Conservation (phyloP, 2,113 vertebrate species). For the Phalacrocorax pelagicus region DNA sequence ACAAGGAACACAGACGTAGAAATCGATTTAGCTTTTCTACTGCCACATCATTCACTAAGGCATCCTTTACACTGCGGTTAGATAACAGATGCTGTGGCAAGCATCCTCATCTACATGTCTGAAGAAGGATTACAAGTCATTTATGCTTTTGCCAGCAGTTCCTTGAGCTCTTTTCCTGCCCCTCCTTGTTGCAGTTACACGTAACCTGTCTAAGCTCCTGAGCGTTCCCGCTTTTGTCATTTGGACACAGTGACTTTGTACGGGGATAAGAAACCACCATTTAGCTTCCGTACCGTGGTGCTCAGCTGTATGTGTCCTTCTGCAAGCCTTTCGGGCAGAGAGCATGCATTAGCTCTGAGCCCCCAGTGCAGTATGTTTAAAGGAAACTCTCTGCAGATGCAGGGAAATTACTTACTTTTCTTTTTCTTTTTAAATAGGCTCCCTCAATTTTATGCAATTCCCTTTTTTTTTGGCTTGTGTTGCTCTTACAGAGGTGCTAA, state of each 20-base stretch:
- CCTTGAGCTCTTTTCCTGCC: not conserved
- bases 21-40: not conserved
- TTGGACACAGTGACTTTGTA: not conserved
- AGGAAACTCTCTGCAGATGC: not conserved
- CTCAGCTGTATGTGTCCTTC: not conserved
- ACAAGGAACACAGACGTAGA: not conserved
- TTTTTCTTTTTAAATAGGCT: not conserved
- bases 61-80: not conserved
- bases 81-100: not conserved
- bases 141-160: not conserved
- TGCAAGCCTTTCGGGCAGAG: not conserved
- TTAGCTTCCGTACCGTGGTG: not conserved
- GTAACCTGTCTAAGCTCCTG: not conserved
- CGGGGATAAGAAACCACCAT: not conserved
- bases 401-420: not conserved
- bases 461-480: not conserved
- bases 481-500: not conserved
- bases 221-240: not conserved
- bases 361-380: not conserved
- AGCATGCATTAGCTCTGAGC: not conserved
- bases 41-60: rapidly evolving
- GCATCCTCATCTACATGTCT: not conserved
- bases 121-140: not conserved
- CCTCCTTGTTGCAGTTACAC: not conserved
- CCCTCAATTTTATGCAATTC: not conserved